Evolutionary conservation across 2,797 vertebrate genomes (phyloP).

Genomic region (Lepus oiostolus): DNA sequence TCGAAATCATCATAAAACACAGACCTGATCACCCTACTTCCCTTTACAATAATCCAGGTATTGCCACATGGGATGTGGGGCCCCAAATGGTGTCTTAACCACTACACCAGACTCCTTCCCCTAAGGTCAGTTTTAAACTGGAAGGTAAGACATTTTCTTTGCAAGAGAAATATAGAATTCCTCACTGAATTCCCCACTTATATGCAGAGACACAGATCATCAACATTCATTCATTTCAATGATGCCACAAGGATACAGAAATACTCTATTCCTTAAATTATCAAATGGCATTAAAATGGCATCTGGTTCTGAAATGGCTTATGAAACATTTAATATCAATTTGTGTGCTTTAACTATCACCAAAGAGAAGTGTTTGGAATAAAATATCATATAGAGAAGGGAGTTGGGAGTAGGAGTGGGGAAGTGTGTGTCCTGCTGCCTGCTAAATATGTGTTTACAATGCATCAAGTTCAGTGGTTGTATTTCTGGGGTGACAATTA

Average conservation of each 20-base stretch:
- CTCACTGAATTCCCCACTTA: not conserved
- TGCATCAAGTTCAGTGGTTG: not conserved
- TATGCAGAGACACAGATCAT: not conserved
- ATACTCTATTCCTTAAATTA: not conserved
- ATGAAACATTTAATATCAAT: not conserved
- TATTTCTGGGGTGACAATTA: not conserved
- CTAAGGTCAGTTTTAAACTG: not conserved
- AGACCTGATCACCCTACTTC: not conserved
- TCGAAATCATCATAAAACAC: not conserved
- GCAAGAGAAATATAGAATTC: not conserved
- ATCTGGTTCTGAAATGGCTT: not conserved
- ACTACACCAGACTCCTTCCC: too few relatives aligned
- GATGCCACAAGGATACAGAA: not conserved
- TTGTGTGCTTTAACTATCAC: not conserved
- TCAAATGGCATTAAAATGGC: not conserved
- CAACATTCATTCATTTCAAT: not conserved
- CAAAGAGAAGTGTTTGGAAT: not conserved
- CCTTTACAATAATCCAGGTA: not conserved
- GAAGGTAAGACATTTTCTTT: not conserved
- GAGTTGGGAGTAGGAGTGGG: not conserved
- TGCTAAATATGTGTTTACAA: not conserved
- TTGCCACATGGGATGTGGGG: too few relatives aligned
- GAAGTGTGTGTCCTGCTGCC: fast-evolving
- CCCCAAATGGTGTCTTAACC: too few relatives aligned
- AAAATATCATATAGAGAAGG: not conserved